phyloP scores from a whole-genome alignment of 1,140 invertebrate genomes.

The Brevipalpus yothersi region DNA sequence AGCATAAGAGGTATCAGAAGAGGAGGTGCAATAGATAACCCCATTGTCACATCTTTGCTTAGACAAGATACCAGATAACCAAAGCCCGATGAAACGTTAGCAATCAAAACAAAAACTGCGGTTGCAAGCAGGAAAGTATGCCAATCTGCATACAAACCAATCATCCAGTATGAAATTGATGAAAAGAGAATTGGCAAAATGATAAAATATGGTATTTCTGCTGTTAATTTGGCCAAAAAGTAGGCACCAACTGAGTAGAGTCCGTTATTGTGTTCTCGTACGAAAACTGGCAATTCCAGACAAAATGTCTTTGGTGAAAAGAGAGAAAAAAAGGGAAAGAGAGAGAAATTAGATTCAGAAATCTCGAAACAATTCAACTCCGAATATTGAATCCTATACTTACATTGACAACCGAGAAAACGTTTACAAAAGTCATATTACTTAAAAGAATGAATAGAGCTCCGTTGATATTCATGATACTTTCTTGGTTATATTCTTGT shows the following conservation, averaged over 20 bases:
- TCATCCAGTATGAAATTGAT: slow-evolving; percentile 47
- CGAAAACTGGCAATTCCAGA: slow-evolving; percentile 64
- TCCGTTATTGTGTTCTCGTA: slow-evolving; percentile 67
- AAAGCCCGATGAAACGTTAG: slow-evolving; percentile 22
- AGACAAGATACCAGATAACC: slow-evolving; percentile 66
- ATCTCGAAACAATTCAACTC: neutral
- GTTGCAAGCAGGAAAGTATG: slow-evolving; percentile 18
- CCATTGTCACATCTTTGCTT: slow-evolving; percentile 50
- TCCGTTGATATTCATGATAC: slow-evolving; percentile 85
- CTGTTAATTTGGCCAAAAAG: slow-evolving; percentile 61
- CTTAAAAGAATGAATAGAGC: slow-evolving; percentile 71
- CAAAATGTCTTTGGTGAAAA: slow-evolving; percentile 75
- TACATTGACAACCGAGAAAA: slow-evolving; percentile 64
- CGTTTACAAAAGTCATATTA: slow-evolving; percentile 80
- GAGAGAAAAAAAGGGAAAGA: no score
- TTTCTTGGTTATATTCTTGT: slow-evolving; percentile 55
- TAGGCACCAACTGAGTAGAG: slow-evolving; percentile 81
- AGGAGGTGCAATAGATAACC: slow-evolving; percentile 62
- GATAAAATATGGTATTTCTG: slow-evolving; percentile 35
- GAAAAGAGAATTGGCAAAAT: slow-evolving; percentile 59
- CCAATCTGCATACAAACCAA: slow-evolving; percentile 17
- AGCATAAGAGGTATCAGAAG: slow-evolving; percentile 74
- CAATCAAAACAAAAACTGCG: slow-evolving; percentile 17
- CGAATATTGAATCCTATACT: slow-evolving; percentile 19
- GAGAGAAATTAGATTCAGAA: slow-evolving; percentile 1